These are phyloP conservation scores for Linnaemya tessellans DNA, from an alignment of 2,888 invertebrate genomes.

Conservation along the genomic window DNA sequence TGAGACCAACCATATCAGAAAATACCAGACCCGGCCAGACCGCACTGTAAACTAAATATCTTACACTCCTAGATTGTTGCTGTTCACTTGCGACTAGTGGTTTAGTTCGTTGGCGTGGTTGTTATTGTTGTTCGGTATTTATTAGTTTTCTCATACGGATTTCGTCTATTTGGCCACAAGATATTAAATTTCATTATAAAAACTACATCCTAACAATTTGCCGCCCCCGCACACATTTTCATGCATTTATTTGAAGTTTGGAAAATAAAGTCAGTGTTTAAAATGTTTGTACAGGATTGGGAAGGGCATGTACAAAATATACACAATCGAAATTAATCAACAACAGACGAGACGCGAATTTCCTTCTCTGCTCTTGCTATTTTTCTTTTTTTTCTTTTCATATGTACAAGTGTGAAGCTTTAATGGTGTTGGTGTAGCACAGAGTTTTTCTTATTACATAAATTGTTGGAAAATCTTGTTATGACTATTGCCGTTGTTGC, in stretches of 20 bases:
- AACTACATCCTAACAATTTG: constrained; percentile 22
- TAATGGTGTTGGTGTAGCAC: constrained; percentile 40
- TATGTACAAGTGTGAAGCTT: not conserved
- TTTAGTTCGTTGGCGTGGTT: constrained; percentile 30
- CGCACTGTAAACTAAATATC: constrained; percentile 57
- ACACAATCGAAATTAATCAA: constrained; percentile 73
- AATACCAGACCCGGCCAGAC: constrained; percentile 9
- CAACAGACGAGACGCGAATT: constrained; percentile 74
- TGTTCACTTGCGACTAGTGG: constrained; percentile 38
- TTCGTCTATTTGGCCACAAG: constrained; percentile 69
- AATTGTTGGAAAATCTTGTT: constrained; percentile 68
- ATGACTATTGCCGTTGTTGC: constrained; percentile 57
- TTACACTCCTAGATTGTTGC: constrained; percentile 48
- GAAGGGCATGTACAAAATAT: constrained; percentile 38
- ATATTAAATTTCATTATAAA: constrained; percentile 71
- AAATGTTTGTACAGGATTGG: not conserved
- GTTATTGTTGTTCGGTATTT: constrained; percentile 43
- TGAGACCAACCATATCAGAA: constrained; percentile 18
- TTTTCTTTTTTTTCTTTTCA: not conserved
- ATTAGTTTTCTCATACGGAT: constrained; percentile 62
- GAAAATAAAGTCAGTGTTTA: constrained; percentile 31
- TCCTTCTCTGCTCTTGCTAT: constrained; percentile 57
- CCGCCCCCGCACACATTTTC: constrained; percentile 13
- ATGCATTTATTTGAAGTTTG: constrained; percentile 37
- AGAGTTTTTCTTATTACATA: constrained; percentile 59